A percentile compares a stretch with the other conserved stretches of the same genome.
Evolutionary conservation across 2,797 vertebrate genomes (phyloP).

Genomic region (Manis crassicaudata): DNA sequence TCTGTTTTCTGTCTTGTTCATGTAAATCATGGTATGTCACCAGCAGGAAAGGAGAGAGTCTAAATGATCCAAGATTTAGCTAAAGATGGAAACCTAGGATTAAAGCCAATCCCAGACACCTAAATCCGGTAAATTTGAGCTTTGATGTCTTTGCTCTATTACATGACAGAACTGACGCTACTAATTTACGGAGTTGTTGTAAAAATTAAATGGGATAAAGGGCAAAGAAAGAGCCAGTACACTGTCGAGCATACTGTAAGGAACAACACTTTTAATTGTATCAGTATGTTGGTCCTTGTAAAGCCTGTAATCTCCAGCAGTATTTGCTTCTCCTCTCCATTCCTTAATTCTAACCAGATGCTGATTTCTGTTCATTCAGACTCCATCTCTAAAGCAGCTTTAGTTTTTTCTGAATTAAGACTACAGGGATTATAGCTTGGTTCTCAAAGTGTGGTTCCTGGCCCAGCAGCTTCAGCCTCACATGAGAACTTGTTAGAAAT

Average conservation of each 20-base stretch:
- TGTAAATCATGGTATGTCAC: not conserved
- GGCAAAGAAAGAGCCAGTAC: not conserved
- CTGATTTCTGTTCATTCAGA: not conserved
- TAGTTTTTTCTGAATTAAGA: not conserved
- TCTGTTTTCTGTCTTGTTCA: not conserved
- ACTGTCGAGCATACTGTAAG: not conserved
- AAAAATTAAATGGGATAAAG: not conserved
- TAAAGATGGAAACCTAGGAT: not conserved
- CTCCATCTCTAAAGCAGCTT: not conserved
- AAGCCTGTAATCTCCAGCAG: not conserved
- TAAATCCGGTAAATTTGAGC: not conserved
- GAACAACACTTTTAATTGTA: not conserved
- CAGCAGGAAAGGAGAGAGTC: not conserved
- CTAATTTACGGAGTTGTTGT: not conserved
- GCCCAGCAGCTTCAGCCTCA: not conserved
- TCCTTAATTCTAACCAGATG: conserved; percentile 19
- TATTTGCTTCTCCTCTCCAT: not conserved
- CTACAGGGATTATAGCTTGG: not conserved
- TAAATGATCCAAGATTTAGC: not conserved
- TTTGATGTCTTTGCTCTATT: not conserved
- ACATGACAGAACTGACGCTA: not conserved
- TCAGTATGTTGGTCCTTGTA: not conserved
- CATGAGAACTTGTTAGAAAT: not conserved
- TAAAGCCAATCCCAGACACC: not conserved
- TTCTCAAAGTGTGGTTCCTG: not conserved